Evolutionary conservation across 1,140 invertebrate species (phyloP).

Genomic region (Drosophila sulfurigaster): DNA sequence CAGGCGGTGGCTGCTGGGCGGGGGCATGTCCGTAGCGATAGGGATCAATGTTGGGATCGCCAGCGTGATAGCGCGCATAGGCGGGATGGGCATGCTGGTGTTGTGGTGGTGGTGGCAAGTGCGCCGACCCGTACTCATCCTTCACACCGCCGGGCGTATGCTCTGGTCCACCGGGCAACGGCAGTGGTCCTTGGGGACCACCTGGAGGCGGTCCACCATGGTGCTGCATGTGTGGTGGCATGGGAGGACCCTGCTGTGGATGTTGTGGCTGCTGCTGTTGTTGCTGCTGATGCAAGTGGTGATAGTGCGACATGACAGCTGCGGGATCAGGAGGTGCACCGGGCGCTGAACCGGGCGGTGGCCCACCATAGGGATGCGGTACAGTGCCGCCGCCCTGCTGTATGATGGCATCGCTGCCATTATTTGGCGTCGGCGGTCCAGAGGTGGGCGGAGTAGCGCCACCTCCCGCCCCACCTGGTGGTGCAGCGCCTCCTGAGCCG

Average conservation of each 20-base stretch:
- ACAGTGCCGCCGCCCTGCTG: conserved; percentile 56
- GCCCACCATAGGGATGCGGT: conserved; percentile 73
- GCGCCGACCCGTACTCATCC: conserved; percentile 73
- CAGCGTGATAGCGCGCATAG: conserved; percentile 76
- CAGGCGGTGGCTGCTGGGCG: conserved; percentile 67
- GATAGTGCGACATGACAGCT: conserved; percentile 73
- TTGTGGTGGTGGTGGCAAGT: conserved; percentile 74
- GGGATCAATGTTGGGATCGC: conserved; percentile 81
- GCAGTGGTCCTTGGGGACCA: conserved; percentile 51
- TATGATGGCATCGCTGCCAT: conserved; percentile 67
- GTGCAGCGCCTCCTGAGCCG: conserved; percentile 46
- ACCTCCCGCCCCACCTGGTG: conserved; percentile 39
- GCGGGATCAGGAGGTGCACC: conserved; percentile 69
- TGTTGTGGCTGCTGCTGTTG: conserved; percentile 69
- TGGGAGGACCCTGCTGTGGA: conserved; percentile 48
- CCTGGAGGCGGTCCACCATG: conserved; percentile 60
- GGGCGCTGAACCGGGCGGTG: conserved; percentile 59
- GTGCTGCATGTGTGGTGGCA: conserved; percentile 72
- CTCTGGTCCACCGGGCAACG: conserved; percentile 58
- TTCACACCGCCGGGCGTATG: conserved; percentile 69
- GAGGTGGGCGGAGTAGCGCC: conserved; percentile 70
- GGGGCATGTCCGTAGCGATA: conserved; percentile 78
- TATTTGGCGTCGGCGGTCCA: conserved; percentile 75
- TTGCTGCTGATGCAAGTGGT: conserved; percentile 71
- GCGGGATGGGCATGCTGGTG: conserved; percentile 71